A percentile compares a stretch with the other conserved stretches of the same genome.
phyloP scores from a whole-genome alignment of 2,888 invertebrate species.

The Lagria hirta region DNA sequence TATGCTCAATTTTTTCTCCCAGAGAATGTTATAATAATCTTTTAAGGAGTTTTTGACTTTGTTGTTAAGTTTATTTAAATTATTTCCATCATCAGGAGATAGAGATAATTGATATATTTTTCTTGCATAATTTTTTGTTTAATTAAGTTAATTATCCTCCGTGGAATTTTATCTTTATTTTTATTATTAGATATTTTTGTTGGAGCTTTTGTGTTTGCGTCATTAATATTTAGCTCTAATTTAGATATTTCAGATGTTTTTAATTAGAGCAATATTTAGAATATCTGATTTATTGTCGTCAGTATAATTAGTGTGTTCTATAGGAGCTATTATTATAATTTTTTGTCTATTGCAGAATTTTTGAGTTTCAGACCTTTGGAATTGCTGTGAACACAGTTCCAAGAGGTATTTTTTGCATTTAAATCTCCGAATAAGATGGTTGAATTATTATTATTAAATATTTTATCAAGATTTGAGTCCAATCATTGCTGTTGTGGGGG shows the following conservation, averaged over 20 bases:
- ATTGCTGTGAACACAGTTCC: too few relatives aligned
- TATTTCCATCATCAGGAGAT: slow-evolving; percentile 7
- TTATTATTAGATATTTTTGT: not conserved
- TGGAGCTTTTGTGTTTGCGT: not conserved
- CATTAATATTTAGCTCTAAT: not conserved
- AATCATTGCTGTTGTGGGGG: too few relatives aligned
- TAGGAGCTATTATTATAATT: not conserved
- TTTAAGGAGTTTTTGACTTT: not conserved
- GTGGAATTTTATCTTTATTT: not conserved
- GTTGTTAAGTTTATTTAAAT: slow-evolving; percentile 9
- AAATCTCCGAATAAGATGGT: too few relatives aligned
- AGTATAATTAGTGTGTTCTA: not conserved
- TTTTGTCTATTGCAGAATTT: not conserved
- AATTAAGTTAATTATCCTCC: slow-evolving; percentile 1
- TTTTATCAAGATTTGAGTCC: too few relatives aligned
- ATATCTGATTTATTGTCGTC: not conserved
- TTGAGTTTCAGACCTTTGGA: not conserved
- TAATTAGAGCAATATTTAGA: not conserved
- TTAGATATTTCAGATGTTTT: not conserved
- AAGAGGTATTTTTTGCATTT: not conserved
- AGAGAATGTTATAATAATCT: not conserved
- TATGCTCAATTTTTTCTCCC: not conserved
- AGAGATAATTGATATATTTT: slow-evolving; percentile 8
- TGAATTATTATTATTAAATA: too few relatives aligned
- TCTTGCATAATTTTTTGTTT: slow-evolving; percentile 4